Base-by-base conservation (phyloP, 2,797 vertebrate species). In the Psittacula derbiana region DNA sequence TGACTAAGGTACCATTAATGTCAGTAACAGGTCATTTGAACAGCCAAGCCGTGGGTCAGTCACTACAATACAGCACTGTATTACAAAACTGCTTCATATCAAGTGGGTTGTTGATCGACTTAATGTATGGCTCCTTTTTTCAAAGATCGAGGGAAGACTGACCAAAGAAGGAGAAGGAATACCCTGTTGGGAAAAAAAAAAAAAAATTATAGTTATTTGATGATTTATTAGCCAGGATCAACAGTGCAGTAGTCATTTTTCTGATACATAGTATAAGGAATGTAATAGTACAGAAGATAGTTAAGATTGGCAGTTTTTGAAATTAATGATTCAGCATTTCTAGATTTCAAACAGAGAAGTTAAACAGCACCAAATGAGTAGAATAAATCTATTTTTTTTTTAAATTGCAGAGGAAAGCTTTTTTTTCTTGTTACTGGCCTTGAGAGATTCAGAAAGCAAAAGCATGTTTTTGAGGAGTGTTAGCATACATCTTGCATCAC, bases 71-170 rank as follows among this genome's bases (percentile, higher is more conserved):
- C 53, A 75, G 76, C 70, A 53, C 18, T 55, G 40, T 16, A 58
- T 53, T 88, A 64, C 61, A 64, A 62, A 43, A 30, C 33, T 33
- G 55, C 60, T 91, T 99, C 98, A 99, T 97, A 99, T 98, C 91
- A 99, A 98, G 96, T 99, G 99, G 76, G 99, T 99, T 91, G 98
- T 99, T 21, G 99, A 99, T 80, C 99, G 98, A 93, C 99, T 99
- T 95, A 99, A 98, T 0, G 99, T 99, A 95, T 99, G 99, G 97
- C 99, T 99, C 97, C 98, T 99, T 86, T 97, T 98, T 96, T 99
- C 99, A 98, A 99, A 99, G 97, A 98, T 94, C 20, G 99, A 98
- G 3, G 98, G 98, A 87, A 99, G 98, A 81, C 97, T 99, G 97
- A 99, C 97, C 98, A 99, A 98, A 79, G 99, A 99, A 23, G 99